A percentile compares a stretch with the other conserved stretches of the same genome.
phyloP scores from a whole-genome alignment of 2,888 invertebrate species.

The Tetanocera ferruginea region DNA sequence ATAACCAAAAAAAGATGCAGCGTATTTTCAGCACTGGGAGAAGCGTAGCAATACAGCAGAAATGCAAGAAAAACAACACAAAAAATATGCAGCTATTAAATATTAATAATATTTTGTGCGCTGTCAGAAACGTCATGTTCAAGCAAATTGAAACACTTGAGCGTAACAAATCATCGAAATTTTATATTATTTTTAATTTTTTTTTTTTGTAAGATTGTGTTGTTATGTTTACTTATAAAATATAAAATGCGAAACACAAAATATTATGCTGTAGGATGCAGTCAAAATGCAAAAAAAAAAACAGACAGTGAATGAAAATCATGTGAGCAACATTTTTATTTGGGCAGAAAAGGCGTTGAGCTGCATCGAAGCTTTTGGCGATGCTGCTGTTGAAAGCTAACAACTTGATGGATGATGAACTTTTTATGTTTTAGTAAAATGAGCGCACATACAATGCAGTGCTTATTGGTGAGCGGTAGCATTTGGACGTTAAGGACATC shows the following conservation, averaged over 20 bases:
- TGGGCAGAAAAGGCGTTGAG: slow-evolving; percentile 12
- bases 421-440: too few species aligned
- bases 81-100: not conserved
- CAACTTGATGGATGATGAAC: slow-evolving; percentile 13
- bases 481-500: not conserved
- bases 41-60: not conserved
- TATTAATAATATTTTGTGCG: slow-evolving; percentile 33
- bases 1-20: not conserved
- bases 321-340: not conserved
- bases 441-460: too few species aligned
- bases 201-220: not conserved
- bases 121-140: slow-evolving; percentile 35
- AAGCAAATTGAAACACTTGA: slow-evolving; percentile 37
- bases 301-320: not conserved
- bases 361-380: not conserved
- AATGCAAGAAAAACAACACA: not conserved
- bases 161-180: slow-evolving; percentile 28
- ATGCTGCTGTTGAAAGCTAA: not conserved
- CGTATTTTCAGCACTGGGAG: not conserved
- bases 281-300: not conserved
- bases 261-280: not conserved
- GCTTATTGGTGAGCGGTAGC: not conserved
- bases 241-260: not conserved
- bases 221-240: not conserved
- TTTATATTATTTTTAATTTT: not conserved